These are phyloP conservation scores for Apoda limacodes DNA, from an alignment of 2,888 invertebrate species.

Conservation along the genomic window DNA sequence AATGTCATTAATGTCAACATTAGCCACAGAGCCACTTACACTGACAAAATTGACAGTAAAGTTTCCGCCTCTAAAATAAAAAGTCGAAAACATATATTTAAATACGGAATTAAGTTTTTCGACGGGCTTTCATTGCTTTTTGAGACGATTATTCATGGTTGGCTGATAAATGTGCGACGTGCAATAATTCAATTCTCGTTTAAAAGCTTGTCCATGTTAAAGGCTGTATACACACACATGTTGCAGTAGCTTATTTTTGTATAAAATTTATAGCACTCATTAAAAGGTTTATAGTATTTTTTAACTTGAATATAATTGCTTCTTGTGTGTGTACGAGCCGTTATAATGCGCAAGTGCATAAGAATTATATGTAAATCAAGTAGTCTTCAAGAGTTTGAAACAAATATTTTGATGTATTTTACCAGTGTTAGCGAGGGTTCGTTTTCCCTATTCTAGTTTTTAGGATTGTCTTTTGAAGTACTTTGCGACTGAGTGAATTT, in stretches of 20 bases:
- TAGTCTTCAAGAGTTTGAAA: too few relatives aligned
- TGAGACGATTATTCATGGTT: slow-evolving; percentile 55
- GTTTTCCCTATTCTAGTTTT: too few relatives aligned
- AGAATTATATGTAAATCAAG: too few relatives aligned
- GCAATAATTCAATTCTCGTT: slow-evolving; percentile 62
- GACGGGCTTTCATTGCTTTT: slow-evolving; percentile 53
- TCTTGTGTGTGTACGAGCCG: too few relatives aligned
- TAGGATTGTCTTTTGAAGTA: too few relatives aligned
- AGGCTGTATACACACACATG: slow-evolving; percentile 35
- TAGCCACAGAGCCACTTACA: slow-evolving; percentile 13
- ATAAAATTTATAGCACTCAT: slow-evolving; percentile 42
- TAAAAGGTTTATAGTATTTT: too few relatives aligned
- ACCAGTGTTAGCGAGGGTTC: too few relatives aligned
- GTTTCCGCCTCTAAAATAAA: slow-evolving; percentile 21
- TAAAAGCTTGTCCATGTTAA: slow-evolving; percentile 45
- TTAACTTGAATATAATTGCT: too few relatives aligned
- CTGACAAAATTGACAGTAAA: slow-evolving; percentile 9
- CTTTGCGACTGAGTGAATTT: too few relatives aligned
- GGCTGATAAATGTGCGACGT: slow-evolving; percentile 58
- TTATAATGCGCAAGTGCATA: too few relatives aligned
- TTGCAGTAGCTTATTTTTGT: slow-evolving; percentile 29
- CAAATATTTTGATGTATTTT: too few relatives aligned
- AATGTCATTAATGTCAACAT: slow-evolving; percentile 13
- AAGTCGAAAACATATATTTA: slow-evolving; percentile 53
- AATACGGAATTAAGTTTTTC: slow-evolving; percentile 63